phyloP scores from a whole-genome alignment of 2,797 vertebrate species.

The Lepus oiostolus region DNA sequence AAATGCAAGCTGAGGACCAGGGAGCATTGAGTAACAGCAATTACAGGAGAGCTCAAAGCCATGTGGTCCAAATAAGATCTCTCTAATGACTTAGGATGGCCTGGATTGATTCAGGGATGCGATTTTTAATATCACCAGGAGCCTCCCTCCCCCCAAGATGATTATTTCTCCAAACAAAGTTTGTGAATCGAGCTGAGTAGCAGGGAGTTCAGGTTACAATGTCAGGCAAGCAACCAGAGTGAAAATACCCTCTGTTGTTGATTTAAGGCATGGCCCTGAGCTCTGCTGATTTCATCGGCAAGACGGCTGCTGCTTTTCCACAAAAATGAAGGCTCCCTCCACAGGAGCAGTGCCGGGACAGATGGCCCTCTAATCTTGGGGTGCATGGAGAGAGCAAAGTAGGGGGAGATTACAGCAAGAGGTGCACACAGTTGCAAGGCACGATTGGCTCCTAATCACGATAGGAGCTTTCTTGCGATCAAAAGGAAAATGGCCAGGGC shows the following conservation, averaged over 20 bases:
- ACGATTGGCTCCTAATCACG: not conserved
- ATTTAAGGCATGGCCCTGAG: constrained; percentile 36
- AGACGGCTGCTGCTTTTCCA: not conserved
- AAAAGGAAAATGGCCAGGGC: not conserved
- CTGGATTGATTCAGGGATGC: constrained; percentile 49
- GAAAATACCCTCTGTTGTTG: constrained; percentile 22
- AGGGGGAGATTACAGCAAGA: not conserved
- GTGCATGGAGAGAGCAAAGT: not conserved
- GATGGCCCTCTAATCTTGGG: not conserved
- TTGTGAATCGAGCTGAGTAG: constrained; percentile 51
- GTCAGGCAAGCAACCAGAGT: constrained; percentile 20
- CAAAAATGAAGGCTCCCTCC: not conserved
- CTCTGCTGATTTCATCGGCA: not conserved
- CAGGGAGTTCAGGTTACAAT: constrained; percentile 53
- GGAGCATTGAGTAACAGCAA: constrained; percentile 43
- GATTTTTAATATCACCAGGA: constrained; percentile 38
- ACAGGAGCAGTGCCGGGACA: not conserved
- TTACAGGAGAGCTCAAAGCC: constrained; percentile 50
- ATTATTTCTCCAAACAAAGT: constrained; percentile 37
- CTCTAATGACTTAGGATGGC: not conserved
- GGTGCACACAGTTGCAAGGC: not conserved
- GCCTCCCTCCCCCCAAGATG: not conserved
- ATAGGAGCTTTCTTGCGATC: not conserved
- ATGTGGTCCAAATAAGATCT: not conserved
- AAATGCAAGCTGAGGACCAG: constrained; percentile 54